Base-by-base conservation (phyloP, 2,797 vertebrate genomes). In the Myotis planiceps region DNA sequence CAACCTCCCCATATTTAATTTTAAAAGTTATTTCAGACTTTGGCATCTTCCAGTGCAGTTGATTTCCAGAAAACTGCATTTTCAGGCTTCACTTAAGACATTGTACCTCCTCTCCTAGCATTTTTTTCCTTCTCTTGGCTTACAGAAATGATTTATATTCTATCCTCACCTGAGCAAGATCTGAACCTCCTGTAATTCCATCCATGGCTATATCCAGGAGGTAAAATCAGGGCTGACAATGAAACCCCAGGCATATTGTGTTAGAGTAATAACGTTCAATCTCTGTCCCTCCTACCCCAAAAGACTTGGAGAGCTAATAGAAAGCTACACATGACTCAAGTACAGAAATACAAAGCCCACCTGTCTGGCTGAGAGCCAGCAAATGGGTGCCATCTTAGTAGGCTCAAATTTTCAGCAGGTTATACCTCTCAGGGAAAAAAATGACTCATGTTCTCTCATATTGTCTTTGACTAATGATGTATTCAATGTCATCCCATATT, bases 1-100 rank as follows among this genome's bases (percentile, higher is more conserved):
- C 27, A 60, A 60, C 58, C 58, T 95, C 55, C 58, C 58, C 39
- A 13, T 68, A 66, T 92, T 87, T 90, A 72, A 90, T 90, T 83
- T 58, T 78, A 68, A 92, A 88, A 94, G 71, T 96, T 96, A 96
- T 94, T 96, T 93, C 76, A 81, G 89, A 93, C 58, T 65, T 96
- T 93, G 87, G 80, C 93, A 96, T 66, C 89, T 84, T 76, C 29
- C 19, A 23, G 27, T 42, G 14, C 27, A 34, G 23, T 88, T 94
- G 58, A 81, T 88, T 96, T 92, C 87, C 93, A 96, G 84, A 23
- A 78, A 78, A 83, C 51, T 45, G 23, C 91, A 83, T 81, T 92
- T 91, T 89, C 53, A 65, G 82, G 55, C 34, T 79, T 72, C 55
- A 47, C 42, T 86, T 63, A 83, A 81, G 71, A 88, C 23, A 85